Conservation (phyloP, 2,113 vertebrate species). For the Tichodroma muraria region DNA sequence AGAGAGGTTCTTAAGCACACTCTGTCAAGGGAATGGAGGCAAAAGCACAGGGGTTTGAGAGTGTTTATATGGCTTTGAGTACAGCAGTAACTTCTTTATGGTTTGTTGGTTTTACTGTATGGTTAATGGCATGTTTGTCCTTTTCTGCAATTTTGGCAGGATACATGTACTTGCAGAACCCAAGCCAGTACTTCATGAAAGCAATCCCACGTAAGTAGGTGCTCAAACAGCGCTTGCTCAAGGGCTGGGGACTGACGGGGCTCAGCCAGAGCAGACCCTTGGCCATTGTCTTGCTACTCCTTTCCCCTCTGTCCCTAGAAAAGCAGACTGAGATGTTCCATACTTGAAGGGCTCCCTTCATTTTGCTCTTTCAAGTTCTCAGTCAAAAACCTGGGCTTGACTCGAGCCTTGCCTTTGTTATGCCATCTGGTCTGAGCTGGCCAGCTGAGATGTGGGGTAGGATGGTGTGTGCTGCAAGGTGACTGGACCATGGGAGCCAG, state of each 20-base stretch:
- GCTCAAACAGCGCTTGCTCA: not conserved
- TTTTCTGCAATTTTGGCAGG: not conserved
- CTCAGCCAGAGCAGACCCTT: not conserved
- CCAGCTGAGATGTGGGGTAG: not conserved
- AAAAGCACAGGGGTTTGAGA: not conserved
- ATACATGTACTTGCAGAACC: slow-evolving; percentile 10
- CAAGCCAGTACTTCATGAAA: not conserved
- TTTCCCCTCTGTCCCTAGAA: not conserved
- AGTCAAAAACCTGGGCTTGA: not conserved
- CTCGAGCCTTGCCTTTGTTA: not conserved
- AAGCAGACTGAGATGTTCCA: not conserved
- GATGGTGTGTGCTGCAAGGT: not conserved
- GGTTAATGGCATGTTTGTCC: not conserved
- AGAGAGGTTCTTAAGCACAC: not conserved
- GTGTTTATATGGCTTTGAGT: not conserved
- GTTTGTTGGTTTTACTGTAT: not conserved
- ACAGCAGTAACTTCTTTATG: not conserved
- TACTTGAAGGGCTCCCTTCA: not conserved
- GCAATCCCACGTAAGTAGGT: not conserved
- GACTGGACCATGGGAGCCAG: accelerated
- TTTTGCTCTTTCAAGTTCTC: not conserved
- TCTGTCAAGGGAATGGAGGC: not conserved
- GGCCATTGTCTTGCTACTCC: not conserved
- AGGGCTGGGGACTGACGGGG: not conserved
- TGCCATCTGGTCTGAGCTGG: not conserved